Base-by-base conservation (phyloP, 2,888 invertebrate species). In the Pandemis corylana region DNA sequence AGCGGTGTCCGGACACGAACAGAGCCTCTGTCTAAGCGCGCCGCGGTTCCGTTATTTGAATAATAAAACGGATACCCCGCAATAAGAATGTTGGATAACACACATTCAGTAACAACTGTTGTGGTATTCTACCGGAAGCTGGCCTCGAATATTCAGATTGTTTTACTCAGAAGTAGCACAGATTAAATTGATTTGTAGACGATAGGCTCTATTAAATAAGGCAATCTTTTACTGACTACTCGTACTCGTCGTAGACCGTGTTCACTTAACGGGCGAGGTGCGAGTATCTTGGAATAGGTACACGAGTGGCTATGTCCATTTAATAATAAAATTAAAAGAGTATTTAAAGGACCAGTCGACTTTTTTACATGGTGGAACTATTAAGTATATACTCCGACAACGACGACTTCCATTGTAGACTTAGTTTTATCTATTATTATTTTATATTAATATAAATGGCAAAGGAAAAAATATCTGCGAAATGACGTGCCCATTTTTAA, bases 11-110 rank as follows among this genome's bases (percentile, higher is more conserved):
- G 44, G 44, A 49, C 56, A 65, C 65, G 56, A 71, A 46, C 59
- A 59, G 41, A 20, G 41, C n/a, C 36, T 71, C 12, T 59, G 49
- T 65, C 59, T 59, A 28, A 59, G 28, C 28, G 28, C 28, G 59
- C 12, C n/a, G n/a, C 28, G 36, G 6, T 67, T 53, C 72, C 72
- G 67, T 62, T 68, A 72, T 68, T 67, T 68, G 51, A 51, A 49
- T 72, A 72, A 51, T 67, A 61, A 53, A 53, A 44, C 51, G 67
- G 51, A 53, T 72, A 42, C 51, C 62, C 15, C n/a, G 28, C 51
- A 62, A n/a, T 51, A 20, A 51, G 62, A 72, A 68, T 72, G 62
- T 36, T 51, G 42, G 28, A 44, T 72, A 72, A 62, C 42, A 51
- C 62, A 62, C 12, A 41, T 15, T 15, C 59, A 28, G 59, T 28